Conservation (phyloP, 2,797 vertebrate species). For the Enteromius fasciolatus region DNA sequence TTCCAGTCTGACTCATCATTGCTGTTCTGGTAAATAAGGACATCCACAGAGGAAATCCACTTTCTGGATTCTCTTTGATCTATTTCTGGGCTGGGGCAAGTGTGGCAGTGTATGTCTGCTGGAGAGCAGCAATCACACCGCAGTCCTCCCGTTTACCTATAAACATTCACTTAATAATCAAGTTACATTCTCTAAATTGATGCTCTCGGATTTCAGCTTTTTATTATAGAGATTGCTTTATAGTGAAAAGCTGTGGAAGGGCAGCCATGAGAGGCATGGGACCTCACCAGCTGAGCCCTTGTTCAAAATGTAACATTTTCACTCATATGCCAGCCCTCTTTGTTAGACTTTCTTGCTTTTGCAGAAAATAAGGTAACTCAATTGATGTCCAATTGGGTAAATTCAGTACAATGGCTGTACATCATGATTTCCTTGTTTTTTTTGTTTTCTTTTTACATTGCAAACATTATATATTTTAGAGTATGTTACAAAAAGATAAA, state of each 20-base stretch:
- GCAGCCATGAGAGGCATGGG: neutral
- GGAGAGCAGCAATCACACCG: neutral
- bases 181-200: constrained; percentile 54
- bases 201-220: neutral
- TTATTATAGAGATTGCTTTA: constrained; percentile 19
- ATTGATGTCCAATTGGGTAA: neutral
- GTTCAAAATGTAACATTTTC: neutral
- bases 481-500: no score
- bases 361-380: neutral
- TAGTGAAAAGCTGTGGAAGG: neutral
- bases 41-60: constrained; percentile 60
- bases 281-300: neutral
- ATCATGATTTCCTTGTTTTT: neutral
- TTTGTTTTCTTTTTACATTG: no score
- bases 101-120: constrained; percentile 55
- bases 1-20: constrained; percentile 53
- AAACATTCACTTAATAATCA: constrained; percentile 59
- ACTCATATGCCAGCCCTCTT: neutral
- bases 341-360: neutral
- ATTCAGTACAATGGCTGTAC: neutral
- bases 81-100: constrained; percentile 53
- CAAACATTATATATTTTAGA: no score
- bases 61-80: constrained; percentile 66
- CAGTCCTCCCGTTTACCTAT: constrained; percentile 43
- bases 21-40: constrained; percentile 62